These are phyloP conservation scores for Siderastrea siderea DNA, from an alignment of 92 coral and sea anemone species.

Conservation along the genomic window DNA sequence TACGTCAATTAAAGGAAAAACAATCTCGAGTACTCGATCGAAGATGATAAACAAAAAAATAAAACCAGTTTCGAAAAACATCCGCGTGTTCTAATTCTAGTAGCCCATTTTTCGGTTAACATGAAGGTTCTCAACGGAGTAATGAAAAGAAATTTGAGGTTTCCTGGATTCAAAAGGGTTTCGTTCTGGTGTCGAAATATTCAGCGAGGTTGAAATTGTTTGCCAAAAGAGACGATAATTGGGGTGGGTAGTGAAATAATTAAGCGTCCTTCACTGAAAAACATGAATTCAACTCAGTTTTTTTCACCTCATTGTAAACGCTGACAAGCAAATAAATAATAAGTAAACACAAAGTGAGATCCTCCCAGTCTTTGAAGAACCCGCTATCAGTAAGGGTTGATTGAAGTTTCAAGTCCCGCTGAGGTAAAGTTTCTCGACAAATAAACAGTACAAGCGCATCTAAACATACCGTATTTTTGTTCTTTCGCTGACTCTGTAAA, in stretches of 20 bases:
- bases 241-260: slow-evolving; percentile 34
- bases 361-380: neutral
- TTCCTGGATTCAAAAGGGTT: neutral
- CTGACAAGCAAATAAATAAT: slow-evolving; percentile 8
- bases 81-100: neutral
- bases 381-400: neutral
- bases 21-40: neutral
- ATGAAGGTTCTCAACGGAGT: neutral
- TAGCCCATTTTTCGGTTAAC: too few species aligned
- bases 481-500: slow-evolving; percentile 83
- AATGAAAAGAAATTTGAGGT: neutral
- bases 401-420: neutral
- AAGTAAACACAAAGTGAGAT: neutral
- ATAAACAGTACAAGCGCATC: neutral
- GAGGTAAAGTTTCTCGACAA: neutral
- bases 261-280: slow-evolving; percentile 34
- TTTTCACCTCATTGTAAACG: slow-evolving; percentile 40
- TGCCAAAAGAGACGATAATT: neutral
- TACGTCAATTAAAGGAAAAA: neutral
- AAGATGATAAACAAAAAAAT: neutral
- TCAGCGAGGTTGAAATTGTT: slow-evolving; percentile 27
- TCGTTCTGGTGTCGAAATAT: neutral
- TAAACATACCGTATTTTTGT: slow-evolving; percentile 68
- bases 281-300: neutral
- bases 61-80: neutral